A percentile compares a stretch with the other conserved stretches of the same genome.
Conservation (phyloP, 2,797 vertebrate species). For the Danio tinwini region DNA sequence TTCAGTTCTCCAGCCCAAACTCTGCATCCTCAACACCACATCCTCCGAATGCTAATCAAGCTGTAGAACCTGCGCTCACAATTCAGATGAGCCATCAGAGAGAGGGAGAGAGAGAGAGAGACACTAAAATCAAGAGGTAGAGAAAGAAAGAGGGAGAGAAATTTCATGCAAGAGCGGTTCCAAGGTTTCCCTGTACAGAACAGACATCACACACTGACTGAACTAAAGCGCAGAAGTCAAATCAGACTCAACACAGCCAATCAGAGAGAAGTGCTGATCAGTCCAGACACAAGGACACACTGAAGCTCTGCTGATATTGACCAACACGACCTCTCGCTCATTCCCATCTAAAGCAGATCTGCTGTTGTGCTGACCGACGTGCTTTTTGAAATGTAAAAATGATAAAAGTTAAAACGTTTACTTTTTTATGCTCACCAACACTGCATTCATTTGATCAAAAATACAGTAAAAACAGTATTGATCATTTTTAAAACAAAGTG, state of each 20-base stretch:
- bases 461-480: too few relatives aligned
- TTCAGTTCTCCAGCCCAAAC: neutral
- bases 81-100: slow-evolving; percentile 27
- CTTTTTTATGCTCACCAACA: too few relatives aligned
- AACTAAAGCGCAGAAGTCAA: slow-evolving; percentile 17
- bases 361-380: neutral
- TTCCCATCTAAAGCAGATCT: neutral
- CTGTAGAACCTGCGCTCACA: neutral
- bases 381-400: neutral
- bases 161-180: slow-evolving; percentile 58
- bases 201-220: slow-evolving; percentile 3
- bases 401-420: neutral
- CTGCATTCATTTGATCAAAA: too few relatives aligned
- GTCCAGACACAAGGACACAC: slow-evolving; percentile 17
- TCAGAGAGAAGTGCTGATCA: slow-evolving; percentile 18
- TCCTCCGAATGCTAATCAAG: slow-evolving; percentile 29
- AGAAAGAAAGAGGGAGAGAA: slow-evolving; percentile 38
- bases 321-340: slow-evolving; percentile 16
- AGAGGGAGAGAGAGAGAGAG: slow-evolving; percentile 24
- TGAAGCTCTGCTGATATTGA: neutral
- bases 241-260: slow-evolving; percentile 28
- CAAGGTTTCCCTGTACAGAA: slow-evolving; percentile 49
- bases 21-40: slow-evolving; percentile 5
- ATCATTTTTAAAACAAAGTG: too few relatives aligned
- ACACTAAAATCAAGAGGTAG: slow-evolving; percentile 28